Base-by-base conservation (phyloP, 2,797 vertebrate genomes). In the Phyllotis vaccarum region DNA sequence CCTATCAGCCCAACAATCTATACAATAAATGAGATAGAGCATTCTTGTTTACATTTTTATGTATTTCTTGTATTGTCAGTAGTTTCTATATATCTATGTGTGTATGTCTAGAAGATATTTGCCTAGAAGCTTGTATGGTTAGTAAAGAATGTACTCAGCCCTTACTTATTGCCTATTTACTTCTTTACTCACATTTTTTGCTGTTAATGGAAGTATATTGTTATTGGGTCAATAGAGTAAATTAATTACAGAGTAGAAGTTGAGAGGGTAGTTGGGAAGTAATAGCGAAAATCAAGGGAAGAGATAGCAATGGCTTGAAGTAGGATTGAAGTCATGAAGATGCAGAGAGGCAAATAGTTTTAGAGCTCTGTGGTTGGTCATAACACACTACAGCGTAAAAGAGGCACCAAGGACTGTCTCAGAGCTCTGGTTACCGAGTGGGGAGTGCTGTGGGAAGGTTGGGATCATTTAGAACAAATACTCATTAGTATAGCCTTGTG, bases 31-130 rank as follows among this genome's bases (percentile, higher is more conserved):
- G 70, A 12, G 14, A 31, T 10, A 5, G n/a, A 31, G 56, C 68
- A 86, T 82, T 94, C 40, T 86, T 86, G 24, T 19, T 37, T 74
- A 22, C 3, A 52, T 95, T 85, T 94, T 91, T 27, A 93, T 19
- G 27, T 86, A 56, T 90, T 88, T 91, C 22, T 92, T 86, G 10
- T 37, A 3, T 81, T 81, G 31, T 68, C 22, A 68, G 16, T 78
- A 85, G 21, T 83, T 89, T 82, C 87, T 60, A 8, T 37, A 58
- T 56, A 31, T 70, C 14, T 37, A 2, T 49, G 12, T 89, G 34
- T 62, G 49, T 46, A n/a, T 40, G 17, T 49, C 14, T 46, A 52
- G 4, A 93, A 14, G 5, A 17, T 58, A 79, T 83, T 90, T 94
- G 37, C 70, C 81, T 88, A 78, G 60, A 89, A 54, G 17, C 9